phyloP scores from a whole-genome alignment of 2,888 invertebrate genomes.

The Pheosia tremula region DNA sequence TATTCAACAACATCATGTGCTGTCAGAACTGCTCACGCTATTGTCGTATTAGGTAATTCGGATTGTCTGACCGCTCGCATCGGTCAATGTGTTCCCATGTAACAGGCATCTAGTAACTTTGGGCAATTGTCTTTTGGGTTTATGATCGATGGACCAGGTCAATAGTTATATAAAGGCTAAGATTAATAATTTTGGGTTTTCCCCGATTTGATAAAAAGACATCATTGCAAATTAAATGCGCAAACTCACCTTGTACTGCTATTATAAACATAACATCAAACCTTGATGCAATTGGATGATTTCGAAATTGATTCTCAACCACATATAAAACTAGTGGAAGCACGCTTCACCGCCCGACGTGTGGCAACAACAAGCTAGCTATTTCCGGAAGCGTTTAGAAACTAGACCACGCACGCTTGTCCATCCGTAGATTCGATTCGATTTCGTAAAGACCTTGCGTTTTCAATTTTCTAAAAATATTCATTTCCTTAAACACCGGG shows the following conservation, averaged over 20 bases:
- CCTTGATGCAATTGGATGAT: conserved; percentile 55
- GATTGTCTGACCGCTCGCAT: conserved; percentile 18
- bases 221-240: neutral
- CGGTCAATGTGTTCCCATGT: conserved; percentile 26
- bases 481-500: conserved; percentile 6
- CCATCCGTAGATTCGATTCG: conserved; percentile 36
- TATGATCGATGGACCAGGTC: neutral
- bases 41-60: conserved; percentile 37
- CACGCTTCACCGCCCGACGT: conserved; percentile 62
- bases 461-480: conserved; percentile 20
- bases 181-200: neutral
- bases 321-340: conserved; percentile 55
- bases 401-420: conserved; percentile 45
- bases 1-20: conserved; percentile 34
- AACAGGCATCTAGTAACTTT: neutral
- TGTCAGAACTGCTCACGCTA: conserved; percentile 38
- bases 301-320: conserved; percentile 48
- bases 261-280: conserved; percentile 30
- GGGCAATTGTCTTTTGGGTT: neutral
- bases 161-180: too few relatives aligned
- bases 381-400: conserved; percentile 68
- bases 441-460: conserved; percentile 44
- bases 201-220: neutral
- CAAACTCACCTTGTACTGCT: neutral
- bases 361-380: conserved; percentile 53